Evolutionary conservation across 2,113 vertebrate genomes (phyloP).

Genomic region (Dasypus novemcinctus): DNA sequence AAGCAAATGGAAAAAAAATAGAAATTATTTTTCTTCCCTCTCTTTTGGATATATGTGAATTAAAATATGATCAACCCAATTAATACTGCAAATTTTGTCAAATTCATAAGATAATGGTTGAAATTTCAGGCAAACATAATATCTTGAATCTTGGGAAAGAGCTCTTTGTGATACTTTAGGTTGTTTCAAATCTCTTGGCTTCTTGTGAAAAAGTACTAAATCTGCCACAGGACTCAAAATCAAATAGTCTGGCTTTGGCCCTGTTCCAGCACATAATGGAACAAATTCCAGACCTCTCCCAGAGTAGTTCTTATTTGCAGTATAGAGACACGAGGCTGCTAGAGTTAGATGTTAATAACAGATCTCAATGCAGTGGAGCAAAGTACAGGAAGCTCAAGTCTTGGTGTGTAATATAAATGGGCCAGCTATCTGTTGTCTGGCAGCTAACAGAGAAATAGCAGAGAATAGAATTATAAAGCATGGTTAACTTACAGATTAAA

Average conservation of each 20-base stretch:
- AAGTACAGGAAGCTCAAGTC: not conserved
- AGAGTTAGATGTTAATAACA: conserved; percentile 39
- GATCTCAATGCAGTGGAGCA: not conserved
- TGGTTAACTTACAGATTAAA: not conserved
- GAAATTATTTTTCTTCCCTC: not conserved
- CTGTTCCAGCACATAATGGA: not conserved
- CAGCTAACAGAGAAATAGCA: not conserved
- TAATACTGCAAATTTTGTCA: not conserved
- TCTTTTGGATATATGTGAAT: not conserved
- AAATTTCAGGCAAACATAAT: not conserved
- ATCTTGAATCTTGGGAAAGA: not conserved
- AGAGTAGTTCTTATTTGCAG: conserved; percentile 44
- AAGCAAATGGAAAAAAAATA: not conserved
- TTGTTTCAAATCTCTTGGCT: conserved; percentile 18
- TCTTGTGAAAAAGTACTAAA: conserved; percentile 54
- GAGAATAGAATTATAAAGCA: not conserved
- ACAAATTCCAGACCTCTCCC: conserved; percentile 34
- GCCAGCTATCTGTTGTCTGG: not conserved
- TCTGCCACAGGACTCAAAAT: conserved; percentile 28
- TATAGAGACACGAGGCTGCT: not conserved
- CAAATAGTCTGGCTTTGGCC: not conserved
- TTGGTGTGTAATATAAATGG: not conserved
- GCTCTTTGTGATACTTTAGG: not conserved
- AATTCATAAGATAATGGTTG: not conserved
- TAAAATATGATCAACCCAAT: not conserved